Evolutionary conservation across 1,140 invertebrate species (phyloP), one percentile per base, ranked within the genome.

Genomic region (Drosophila kohkoa): DNA sequence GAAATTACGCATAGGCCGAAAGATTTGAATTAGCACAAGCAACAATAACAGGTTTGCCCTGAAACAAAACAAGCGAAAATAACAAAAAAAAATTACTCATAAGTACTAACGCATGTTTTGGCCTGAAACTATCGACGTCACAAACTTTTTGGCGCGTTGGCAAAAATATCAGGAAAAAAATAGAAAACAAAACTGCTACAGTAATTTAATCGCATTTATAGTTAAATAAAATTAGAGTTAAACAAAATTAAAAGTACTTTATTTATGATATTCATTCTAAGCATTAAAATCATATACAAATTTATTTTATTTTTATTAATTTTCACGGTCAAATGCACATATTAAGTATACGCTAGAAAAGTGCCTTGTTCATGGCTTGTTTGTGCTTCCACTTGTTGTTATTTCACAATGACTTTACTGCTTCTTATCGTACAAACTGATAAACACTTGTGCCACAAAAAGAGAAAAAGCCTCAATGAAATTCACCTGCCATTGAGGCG

Each of bases 341-440:
- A 80, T 80, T 76, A 52, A 71, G 54, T 45, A 82, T 83, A 82
- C 80, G 81, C 62, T 48, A 41, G 67, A 32, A 32, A 32, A 8
- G 35, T 10, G 10, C 35, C 35, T 49, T 28, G 28, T 58, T 43
- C 30, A 11, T 25, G 48, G 28, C 16, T 4, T 25, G 20, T 46
- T 59, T 32, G 63, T 59, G 32, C 28, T n/a, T 20, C 13, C 3
- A 71, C 30, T 73, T 73, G 63, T 67, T 73, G 60, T 82, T 78
- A 62, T 78, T 76, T 54, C 58, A 54, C 55, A 74, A 69, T 87
- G 82, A 74, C 79, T 76, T 55, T 77, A 57, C 54, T 45, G 62
- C 48, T 70, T 35, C 77, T 89, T 88, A 88, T 88, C 85, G 77
- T 79, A 51, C 85, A 75, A 89, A 88, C 74, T 89, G 85, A 88